phyloP scores from a whole-genome alignment of 2,797 vertebrate genomes.

The Zalophus californianus region DNA sequence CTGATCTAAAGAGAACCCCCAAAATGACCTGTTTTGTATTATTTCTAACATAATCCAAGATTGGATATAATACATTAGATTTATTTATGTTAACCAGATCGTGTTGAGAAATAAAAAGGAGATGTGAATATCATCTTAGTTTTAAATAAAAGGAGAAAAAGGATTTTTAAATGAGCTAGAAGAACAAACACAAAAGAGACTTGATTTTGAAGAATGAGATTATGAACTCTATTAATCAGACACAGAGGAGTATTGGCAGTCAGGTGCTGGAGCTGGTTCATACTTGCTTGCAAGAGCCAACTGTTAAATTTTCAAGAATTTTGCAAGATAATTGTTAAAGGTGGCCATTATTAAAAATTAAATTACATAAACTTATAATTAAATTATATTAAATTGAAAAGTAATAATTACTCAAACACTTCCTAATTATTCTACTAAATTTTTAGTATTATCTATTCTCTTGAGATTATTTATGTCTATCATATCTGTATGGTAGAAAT shows the following conservation, averaged over 20 bases:
- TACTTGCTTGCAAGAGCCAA: neutral
- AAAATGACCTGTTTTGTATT: neutral
- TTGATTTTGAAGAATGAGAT: slow-evolving; percentile 1
- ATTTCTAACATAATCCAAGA: slow-evolving; percentile 44
- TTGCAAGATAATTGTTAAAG: neutral
- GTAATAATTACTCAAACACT: neutral
- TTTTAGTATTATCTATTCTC: neutral
- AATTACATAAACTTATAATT: neutral
- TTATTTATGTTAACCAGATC: slow-evolving; percentile 33
- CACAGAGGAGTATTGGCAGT: neutral
- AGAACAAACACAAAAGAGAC: neutral
- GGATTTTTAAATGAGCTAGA: neutral
- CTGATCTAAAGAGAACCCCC: neutral
- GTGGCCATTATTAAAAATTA: neutral
- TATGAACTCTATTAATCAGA: neutral
- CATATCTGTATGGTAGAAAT: neutral
- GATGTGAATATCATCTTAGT: neutral
- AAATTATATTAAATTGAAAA: neutral
- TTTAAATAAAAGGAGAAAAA: slow-evolving; percentile 46
- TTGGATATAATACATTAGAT: neutral
- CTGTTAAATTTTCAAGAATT: neutral
- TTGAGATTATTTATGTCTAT: neutral
- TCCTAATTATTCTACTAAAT: neutral
- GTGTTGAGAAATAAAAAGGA: slow-evolving; percentile 15
- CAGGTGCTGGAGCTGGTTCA: neutral